These are phyloP conservation scores for Anticlea derivata DNA, from an alignment of 2,888 invertebrate genomes.

Conservation along the genomic window DNA sequence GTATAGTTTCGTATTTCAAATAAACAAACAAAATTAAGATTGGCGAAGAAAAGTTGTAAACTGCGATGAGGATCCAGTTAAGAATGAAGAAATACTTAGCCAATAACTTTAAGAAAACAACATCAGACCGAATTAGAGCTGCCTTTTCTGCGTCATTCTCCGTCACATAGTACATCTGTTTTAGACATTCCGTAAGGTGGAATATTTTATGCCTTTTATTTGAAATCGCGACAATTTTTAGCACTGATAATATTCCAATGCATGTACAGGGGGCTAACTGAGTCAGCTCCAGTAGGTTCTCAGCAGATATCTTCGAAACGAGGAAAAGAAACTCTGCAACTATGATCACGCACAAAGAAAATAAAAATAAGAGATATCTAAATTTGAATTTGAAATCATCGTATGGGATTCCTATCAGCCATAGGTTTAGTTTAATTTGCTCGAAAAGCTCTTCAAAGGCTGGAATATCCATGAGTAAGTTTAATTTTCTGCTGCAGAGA, in stretches of 20 bases:
- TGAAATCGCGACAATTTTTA: conserved; percentile 51
- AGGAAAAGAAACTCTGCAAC: conserved; percentile 51
- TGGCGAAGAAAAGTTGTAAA: conserved; percentile 65
- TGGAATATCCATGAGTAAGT: conserved; percentile 48
- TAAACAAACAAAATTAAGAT: conserved; percentile 56
- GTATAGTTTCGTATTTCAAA: conserved; percentile 41
- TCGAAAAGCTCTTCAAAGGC: conserved; percentile 56
- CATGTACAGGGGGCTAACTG: conserved; percentile 58
- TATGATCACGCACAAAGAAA: conserved; percentile 43
- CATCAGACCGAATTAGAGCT: conserved; percentile 45
- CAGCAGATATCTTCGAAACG: conserved; percentile 53
- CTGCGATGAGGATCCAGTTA: conserved; percentile 57
- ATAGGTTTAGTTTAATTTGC: conserved; percentile 55
- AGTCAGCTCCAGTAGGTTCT: conserved; percentile 61
- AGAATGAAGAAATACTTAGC: conserved; percentile 62
- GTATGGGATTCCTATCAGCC: conserved; percentile 56
- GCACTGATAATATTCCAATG: conserved; percentile 50
- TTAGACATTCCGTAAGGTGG: conserved; percentile 46
- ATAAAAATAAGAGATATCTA: conserved; percentile 43
- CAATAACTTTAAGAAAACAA: conserved; percentile 51
- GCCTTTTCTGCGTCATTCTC: conserved; percentile 44
- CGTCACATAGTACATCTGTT: conserved; percentile 46
- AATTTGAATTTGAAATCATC: conserved; percentile 41
- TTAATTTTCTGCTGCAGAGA: not conserved
- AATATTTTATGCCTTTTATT: conserved; percentile 47